phyloP scores from a whole-genome alignment of 2,113 vertebrate species.

The Orientallactaga bullata region DNA sequence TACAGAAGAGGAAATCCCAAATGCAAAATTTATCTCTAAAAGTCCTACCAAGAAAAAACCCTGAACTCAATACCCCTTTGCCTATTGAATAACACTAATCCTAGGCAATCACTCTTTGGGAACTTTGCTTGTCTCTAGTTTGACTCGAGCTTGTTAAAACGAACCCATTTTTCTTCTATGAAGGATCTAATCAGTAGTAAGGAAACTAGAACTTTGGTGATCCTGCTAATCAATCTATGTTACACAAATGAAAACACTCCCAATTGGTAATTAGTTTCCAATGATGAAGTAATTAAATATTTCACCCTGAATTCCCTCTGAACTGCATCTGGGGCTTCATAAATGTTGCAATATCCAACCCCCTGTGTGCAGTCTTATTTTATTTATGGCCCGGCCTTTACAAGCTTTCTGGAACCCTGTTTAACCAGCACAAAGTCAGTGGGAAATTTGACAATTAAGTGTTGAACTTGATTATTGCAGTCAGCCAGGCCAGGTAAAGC shows the following conservation, averaged over 20 bases:
- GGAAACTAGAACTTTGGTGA: constrained; percentile 75
- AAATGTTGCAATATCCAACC: constrained; percentile 54
- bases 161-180: constrained; percentile 81
- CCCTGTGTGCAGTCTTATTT: constrained; percentile 56
- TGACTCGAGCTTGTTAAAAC: constrained; percentile 78
- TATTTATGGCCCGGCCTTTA: constrained; percentile 73
- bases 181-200: constrained; percentile 82
- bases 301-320: constrained; percentile 74
- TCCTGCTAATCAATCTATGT: constrained; percentile 80
- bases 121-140: constrained; percentile 64
- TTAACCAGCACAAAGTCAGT: constrained; percentile 57
- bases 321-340: constrained; percentile 47
- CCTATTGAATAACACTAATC: constrained; percentile 80
- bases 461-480: constrained; percentile 60
- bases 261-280: constrained; percentile 77
- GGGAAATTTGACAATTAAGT: constrained; percentile 61
- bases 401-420: constrained; percentile 59
- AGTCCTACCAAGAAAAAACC: constrained; percentile 68
- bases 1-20: constrained; percentile 75
- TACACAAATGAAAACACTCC: constrained; percentile 76
- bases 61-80: constrained; percentile 76
- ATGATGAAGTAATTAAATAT: constrained; percentile 81
- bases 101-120: constrained; percentile 73
- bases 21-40: constrained; percentile 81
- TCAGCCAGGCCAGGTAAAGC: constrained; percentile 49